Evolutionary conservation across 23 tunicate species (phyloP).

Genomic region (Botrylloides violaceus): DNA sequence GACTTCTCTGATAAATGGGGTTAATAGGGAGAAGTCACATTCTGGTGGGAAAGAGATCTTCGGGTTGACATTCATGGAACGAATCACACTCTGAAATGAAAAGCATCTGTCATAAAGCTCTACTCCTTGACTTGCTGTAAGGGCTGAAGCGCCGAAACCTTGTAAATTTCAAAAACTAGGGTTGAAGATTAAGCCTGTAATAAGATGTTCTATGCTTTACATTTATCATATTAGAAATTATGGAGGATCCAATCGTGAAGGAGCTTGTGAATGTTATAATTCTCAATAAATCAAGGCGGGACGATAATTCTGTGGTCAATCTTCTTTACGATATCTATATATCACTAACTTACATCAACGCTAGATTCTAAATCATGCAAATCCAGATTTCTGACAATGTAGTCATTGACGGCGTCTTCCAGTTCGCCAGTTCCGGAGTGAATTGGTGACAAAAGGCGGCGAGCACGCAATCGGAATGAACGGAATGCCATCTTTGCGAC

Average conservation of each 20-base stretch:
- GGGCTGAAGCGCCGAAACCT: no score
- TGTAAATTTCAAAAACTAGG: no score
- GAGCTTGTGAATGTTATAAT: no score
- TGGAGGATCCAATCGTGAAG: no score
- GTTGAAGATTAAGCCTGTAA: no score
- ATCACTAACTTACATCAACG: conserved; percentile 79
- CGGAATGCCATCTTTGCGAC: conserved; percentile 92
- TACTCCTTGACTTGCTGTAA: no score
- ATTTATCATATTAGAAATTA: no score
- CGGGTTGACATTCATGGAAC: conserved; percentile 96
- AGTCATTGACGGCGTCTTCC: conserved; percentile 94
- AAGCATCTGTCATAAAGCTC: not conserved
- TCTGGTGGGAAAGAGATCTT: conserved; percentile 96
- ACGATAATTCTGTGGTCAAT: no score
- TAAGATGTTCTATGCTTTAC: no score
- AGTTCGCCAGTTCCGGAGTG: conserved; percentile 76
- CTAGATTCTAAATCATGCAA: conserved; percentile 89
- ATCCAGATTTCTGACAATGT: conserved; percentile 94
- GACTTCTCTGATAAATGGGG: conserved; percentile 88
- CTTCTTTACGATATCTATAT: no score
- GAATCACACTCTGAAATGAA: conserved; percentile 76
- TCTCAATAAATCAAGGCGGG: no score
- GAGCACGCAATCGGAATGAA: conserved; percentile 85
- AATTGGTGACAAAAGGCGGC: conserved; percentile 65
- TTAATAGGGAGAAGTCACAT: conserved; percentile 79